Percentiles rank a stretch among this genome's conserved stretches.
Evolutionary conservation across 2,113 vertebrate genomes (phyloP).

Genomic region (Caloenas nicobarica): DNA sequence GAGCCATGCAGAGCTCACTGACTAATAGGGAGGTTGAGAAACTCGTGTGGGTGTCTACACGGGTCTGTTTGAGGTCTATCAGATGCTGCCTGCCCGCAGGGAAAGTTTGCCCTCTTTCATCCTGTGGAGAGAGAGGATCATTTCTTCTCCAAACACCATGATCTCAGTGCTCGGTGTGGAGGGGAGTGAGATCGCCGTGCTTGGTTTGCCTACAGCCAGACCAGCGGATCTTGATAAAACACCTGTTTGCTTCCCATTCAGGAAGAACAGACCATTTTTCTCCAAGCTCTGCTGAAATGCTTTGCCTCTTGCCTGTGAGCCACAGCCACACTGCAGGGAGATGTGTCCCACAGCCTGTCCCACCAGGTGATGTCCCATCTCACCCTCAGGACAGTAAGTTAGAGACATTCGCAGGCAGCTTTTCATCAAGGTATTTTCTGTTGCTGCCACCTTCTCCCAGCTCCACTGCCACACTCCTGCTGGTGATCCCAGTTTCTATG

Average conservation of each 20-base stretch:
- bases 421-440: neutral
- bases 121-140: neutral
- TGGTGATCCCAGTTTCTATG: neutral
- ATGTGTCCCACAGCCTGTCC: neutral
- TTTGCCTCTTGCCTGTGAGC: neutral
- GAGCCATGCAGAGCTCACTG: neutral
- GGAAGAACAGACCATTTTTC: neutral
- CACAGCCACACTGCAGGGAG: neutral
- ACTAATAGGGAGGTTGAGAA: neutral
- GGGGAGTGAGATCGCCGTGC: neutral
- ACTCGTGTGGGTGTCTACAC: neutral
- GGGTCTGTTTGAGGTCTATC: neutral
- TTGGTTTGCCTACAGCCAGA: neutral
- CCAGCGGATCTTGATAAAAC: neutral
- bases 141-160: neutral
- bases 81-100: neutral
- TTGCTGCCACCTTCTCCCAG: neutral
- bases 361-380: rapidly evolving
- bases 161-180: rapidly evolving
- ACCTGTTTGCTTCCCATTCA: neutral
- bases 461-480: neutral
- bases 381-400: neutral
- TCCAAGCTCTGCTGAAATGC: rapidly evolving
- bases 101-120: neutral
- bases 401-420: neutral